Base-by-base conservation (phyloP, 2,888 invertebrate species). In the Chrysopilus asiliformis region DNA sequence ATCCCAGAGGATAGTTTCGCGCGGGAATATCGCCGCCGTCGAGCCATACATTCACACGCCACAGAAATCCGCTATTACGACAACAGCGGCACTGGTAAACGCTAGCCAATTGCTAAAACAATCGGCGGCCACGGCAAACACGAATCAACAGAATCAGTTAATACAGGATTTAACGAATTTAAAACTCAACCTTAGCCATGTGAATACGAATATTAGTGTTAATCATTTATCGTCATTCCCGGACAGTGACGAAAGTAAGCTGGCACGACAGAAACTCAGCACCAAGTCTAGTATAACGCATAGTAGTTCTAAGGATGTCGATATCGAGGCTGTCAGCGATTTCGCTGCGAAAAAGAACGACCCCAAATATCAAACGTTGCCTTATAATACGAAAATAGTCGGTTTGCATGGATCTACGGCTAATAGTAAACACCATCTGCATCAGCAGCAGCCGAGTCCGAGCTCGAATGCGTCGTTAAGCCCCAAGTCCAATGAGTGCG, bases 331-430 rank as follows among this genome's bases (percentile, higher is more conserved):
- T 17, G 40, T 43, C 41, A 49, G 36, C 38, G 76, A 81, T 53
- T 82, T 84, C 55, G 74, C 75, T 41, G 74, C 82, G 17, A 83
- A 79, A 53, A 87, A 87, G 59, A 80, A 79, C 38, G 87, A 90
- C 61, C 86, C 81, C 27, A 93, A 86, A 65, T 90, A 85, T 67
- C 89, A 90, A 68, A 87, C 87, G 18, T 67, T 90, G 63, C 89
- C 90, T 49, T 84, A 86, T 65, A 90, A 79, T 57, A 85, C 82
- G 24, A 90, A 86, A 64, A n/a, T n/a, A n/a, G n/a, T n/a, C n/a
- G n/a, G n/a, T n/a, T n/a, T n/a, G n/a, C 84, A 85, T 58, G 76
- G 79, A 12, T 66, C 76, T 10, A 31, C 31, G 7, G n/a, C 31
- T 5, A 26, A 5, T 8, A 4, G n/a, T 12, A n/a, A n/a, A n/a